phyloP scores from a whole-genome alignment of 2,888 invertebrate genomes.

The Lasius fuliginosus region DNA sequence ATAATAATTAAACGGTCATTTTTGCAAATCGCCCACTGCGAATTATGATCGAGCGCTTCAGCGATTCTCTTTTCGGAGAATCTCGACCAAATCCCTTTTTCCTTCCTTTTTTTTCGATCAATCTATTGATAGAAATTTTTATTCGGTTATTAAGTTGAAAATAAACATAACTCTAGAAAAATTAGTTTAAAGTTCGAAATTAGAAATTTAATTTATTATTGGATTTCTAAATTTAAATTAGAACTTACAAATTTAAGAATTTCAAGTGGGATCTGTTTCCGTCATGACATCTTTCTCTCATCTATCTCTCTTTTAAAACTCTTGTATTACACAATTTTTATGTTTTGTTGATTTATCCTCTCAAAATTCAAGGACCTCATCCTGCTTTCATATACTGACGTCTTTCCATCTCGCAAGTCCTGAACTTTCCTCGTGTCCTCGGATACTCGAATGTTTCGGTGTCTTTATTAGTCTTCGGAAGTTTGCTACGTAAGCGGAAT shows the following conservation, averaged over 20 bases:
- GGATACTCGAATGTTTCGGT: constrained; percentile 42
- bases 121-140: not conserved
- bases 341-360: not conserved
- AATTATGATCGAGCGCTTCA: not conserved
- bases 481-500: constrained; percentile 22
- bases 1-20: constrained; percentile 51
- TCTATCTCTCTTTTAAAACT: not conserved
- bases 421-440: constrained; percentile 41
- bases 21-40: constrained; percentile 36
- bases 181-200: not conserved
- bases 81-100: not conserved
- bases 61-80: not conserved
- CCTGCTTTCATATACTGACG: not conserved
- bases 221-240: not conserved
- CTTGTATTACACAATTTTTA: not conserved
- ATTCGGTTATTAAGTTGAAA: not conserved
- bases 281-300: too few relatives aligned
- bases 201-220: not conserved
- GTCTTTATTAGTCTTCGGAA: constrained; percentile 50
- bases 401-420: constrained; percentile 2
- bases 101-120: not conserved
- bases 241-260: not conserved
- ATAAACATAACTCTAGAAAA: not conserved
- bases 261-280: not conserved
- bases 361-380: not conserved